phyloP scores from a whole-genome alignment of 1,140 invertebrate species.

The Ylistrum balloti region DNA sequence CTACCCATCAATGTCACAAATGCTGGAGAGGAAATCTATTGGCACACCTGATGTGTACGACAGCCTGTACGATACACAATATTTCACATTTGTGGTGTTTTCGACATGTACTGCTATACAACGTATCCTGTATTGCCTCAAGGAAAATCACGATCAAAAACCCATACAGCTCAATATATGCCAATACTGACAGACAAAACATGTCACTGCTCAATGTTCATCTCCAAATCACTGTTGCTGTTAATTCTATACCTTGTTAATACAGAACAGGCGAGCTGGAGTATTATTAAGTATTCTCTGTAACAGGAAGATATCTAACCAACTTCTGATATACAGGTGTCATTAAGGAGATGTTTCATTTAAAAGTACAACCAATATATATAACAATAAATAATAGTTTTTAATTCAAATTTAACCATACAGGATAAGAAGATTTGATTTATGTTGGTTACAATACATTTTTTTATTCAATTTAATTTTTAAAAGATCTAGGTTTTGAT shows the following conservation, averaged over 20 bases:
- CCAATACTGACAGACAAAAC: background rate
- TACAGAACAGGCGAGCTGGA: no score
- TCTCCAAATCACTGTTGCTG: background rate
- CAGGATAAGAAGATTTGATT: no score
- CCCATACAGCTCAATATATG: background rate
- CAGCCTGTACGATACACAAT: background rate
- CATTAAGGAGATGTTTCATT: no score
- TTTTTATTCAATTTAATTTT: no score
- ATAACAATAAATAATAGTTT: no score
- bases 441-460: no score
- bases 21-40: background rate
- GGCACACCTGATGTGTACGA: background rate
- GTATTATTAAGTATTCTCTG: no score
- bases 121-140: background rate
- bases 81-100: background rate
- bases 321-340: no score
- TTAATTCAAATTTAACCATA: no score
- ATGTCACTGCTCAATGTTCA: background rate
- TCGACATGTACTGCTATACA: background rate
- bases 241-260: no score
- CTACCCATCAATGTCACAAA: background rate
- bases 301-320: no score
- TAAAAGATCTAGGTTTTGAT: background rate
- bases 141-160: background rate
- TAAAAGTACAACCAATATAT: no score